Evolutionary conservation across 2,797 vertebrate genomes (phyloP).

Genomic region (Pitangus sulphuratus): DNA sequence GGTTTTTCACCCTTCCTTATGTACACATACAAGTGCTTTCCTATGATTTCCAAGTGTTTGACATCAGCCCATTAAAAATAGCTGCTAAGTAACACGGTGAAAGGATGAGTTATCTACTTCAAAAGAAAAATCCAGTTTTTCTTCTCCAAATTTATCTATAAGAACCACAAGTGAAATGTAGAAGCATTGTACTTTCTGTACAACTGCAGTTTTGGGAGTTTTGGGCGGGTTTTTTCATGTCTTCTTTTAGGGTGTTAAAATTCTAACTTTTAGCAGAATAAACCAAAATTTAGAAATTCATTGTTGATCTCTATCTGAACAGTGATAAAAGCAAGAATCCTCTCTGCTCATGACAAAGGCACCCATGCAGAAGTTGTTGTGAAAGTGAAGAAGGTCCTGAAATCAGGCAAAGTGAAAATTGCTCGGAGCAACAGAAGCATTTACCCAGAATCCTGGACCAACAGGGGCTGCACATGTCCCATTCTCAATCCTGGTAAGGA

Average conservation of each 20-base stretch:
- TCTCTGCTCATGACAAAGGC: constrained; percentile 92
- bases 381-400: constrained; percentile 87
- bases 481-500: constrained; percentile 88
- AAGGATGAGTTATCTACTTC: neutral
- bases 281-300: neutral
- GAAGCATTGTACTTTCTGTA: neutral
- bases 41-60: neutral
- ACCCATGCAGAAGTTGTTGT: constrained; percentile 88
- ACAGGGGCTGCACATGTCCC: constrained; percentile 90
- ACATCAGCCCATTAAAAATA: neutral
- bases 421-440: constrained; percentile 81
- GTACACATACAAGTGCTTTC: neutral
- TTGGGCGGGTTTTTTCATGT: neutral
- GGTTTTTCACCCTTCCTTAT: neutral
- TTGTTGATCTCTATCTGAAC: neutral
- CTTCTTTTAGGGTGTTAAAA: neutral
- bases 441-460: constrained; percentile 91
- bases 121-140: neutral
- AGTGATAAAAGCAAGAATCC: constrained; percentile 90
- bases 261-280: neutral
- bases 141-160: neutral
- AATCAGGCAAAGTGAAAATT: constrained; percentile 79
- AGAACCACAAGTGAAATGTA: neutral
- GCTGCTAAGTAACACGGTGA: neutral
- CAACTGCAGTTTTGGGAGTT: neutral